These are phyloP conservation scores for Nyctalus aviator DNA, from an alignment of 2,797 vertebrate species.

Conservation along the genomic window DNA sequence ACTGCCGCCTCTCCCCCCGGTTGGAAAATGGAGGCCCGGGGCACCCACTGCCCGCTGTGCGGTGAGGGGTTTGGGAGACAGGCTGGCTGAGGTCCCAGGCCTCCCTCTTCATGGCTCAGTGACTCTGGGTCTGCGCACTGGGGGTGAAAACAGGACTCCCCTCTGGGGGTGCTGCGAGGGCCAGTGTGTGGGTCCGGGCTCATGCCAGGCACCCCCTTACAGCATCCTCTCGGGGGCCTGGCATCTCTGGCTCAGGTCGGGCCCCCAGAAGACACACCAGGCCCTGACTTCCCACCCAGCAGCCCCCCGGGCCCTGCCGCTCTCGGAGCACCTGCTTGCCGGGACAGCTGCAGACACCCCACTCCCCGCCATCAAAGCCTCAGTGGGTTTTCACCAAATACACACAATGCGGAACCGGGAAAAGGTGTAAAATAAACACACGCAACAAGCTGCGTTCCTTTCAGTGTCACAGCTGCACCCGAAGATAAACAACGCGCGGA, in stretches of 20 bases:
- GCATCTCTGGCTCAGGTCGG: not conserved
- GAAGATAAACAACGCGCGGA: constrained; percentile 89
- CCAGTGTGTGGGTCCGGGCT: accelerated
- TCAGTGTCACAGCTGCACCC: constrained; percentile 88
- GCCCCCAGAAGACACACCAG: accelerated
- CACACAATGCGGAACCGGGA: constrained; percentile 87
- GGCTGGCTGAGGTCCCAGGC: not conserved
- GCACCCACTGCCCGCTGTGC: accelerated
- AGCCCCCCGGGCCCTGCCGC: not conserved
- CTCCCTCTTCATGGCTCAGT: accelerated
- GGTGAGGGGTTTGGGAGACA: accelerated
- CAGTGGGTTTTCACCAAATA: constrained; percentile 88
- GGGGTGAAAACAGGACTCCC: not conserved
- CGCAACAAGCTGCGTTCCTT: constrained; percentile 87
- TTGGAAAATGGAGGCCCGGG: not conserved
- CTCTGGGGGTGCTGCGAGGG: accelerated
- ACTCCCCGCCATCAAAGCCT: constrained; percentile 86
- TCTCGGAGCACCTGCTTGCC: constrained; percentile 53
- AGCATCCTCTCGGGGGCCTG: accelerated
- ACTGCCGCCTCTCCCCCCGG: no score
- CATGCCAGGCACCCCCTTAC: accelerated
- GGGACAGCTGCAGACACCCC: constrained; percentile 88
- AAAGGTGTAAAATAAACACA: constrained; percentile 90
- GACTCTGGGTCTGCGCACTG: not conserved
- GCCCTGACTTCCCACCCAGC: not conserved